These are phyloP conservation scores for Acipenser ruthenus DNA, from an alignment of 2,797 vertebrate genomes.

Conservation along the genomic window DNA sequence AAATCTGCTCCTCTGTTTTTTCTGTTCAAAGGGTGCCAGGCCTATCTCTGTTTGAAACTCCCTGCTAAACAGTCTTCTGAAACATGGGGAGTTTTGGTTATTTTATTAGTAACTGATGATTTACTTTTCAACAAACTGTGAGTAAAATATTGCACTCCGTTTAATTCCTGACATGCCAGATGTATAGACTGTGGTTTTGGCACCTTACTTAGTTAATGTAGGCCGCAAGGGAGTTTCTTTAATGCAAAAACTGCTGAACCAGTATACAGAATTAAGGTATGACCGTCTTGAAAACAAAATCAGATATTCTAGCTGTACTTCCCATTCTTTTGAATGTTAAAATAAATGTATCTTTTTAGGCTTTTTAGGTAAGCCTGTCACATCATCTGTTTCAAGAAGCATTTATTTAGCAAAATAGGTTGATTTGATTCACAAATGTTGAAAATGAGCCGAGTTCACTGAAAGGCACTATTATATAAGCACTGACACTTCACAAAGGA, in stretches of 20 bases:
- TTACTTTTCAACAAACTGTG: not conserved
- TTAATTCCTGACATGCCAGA: not conserved
- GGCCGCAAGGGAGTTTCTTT: not conserved
- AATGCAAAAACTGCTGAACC: not conserved
- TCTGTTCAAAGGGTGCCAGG: not conserved
- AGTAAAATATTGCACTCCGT: not conserved
- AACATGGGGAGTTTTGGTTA: not conserved
- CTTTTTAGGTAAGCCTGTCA: slow-evolving; percentile 2
- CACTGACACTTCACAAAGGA: no score
- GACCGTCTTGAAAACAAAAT: no score
- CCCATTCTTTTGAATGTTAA: no score
- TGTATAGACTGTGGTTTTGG: slow-evolving; percentile 9
- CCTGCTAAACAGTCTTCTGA: not conserved
- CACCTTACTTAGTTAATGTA: not conserved
- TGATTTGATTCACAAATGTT: no score
- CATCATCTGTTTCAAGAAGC: no score
- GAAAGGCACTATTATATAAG: no score
- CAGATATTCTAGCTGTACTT: no score
- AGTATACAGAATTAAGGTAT: no score
- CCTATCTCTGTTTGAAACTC: not conserved
- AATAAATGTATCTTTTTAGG: slow-evolving; percentile 5
- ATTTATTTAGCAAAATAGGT: no score
- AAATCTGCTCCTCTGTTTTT: not conserved
- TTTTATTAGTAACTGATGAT: slow-evolving; percentile 7
- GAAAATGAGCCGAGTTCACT: no score